phyloP scores from a whole-genome alignment of 2,797 vertebrate genomes.

The Babyrousa celebensis region DNA sequence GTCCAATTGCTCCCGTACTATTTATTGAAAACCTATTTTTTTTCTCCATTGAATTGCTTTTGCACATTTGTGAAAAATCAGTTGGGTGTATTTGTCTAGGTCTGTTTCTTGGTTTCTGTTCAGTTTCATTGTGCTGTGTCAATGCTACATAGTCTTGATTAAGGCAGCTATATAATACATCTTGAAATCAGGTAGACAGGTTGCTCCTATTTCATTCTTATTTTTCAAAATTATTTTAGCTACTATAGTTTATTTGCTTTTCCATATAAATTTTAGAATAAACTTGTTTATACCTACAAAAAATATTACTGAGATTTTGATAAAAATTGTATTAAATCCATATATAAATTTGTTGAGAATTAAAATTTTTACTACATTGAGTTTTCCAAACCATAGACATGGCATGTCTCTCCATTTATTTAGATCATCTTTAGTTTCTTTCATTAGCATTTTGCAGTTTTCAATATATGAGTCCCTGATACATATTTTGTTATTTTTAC shows the following conservation, averaged over 20 bases:
- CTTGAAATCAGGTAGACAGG: background rate
- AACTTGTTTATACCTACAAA: slow-evolving; percentile 24
- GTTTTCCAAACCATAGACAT: background rate
- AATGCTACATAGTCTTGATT: background rate
- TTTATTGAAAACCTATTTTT: background rate
- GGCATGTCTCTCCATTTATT: background rate
- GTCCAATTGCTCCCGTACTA: background rate
- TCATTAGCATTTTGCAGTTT: slow-evolving; percentile 49
- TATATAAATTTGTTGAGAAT: background rate
- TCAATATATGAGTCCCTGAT: background rate
- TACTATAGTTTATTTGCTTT: background rate
- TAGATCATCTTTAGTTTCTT: background rate
- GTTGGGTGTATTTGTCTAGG: background rate
- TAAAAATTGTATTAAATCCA: background rate
- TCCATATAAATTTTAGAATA: slow-evolving; percentile 22
- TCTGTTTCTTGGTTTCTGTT: background rate
- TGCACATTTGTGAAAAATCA: background rate
- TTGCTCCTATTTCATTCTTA: background rate
- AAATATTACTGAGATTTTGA: background rate
- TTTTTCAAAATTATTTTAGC: slow-evolving; percentile 40
- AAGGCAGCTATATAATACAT: background rate
- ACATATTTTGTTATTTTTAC: background rate
- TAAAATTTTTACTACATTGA: slow-evolving; percentile 13
- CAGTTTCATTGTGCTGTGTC: background rate
- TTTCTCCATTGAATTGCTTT: background rate